phyloP scores from a whole-genome alignment of 2,797 vertebrate species.

The Parambassis ranga region DNA sequence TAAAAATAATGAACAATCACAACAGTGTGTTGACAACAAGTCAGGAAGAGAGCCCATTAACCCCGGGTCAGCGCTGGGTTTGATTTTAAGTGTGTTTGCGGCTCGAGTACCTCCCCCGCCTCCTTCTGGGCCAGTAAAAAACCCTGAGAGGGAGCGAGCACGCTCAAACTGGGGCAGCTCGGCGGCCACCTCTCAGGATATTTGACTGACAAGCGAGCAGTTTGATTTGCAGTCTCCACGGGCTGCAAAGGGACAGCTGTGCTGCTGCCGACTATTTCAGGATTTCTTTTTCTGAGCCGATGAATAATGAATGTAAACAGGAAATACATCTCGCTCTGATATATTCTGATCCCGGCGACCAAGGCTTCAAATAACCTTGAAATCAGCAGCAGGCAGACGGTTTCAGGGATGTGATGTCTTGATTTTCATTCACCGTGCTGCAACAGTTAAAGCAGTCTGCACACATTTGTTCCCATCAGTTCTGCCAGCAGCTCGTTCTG shows the following conservation, averaged over 20 bases:
- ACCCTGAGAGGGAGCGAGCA: too few species aligned
- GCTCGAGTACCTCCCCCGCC: too few species aligned
- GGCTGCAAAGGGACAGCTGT: constrained; percentile 16
- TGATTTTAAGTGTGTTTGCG: too few species aligned
- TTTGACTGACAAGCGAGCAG: constrained; percentile 1
- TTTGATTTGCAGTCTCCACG: not conserved
- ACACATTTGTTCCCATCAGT: not conserved
- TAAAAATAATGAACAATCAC: too few species aligned
- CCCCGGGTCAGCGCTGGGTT: too few species aligned
- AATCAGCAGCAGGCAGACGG: not conserved
- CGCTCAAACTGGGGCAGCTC: constrained; percentile 1
- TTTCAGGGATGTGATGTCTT: not conserved
- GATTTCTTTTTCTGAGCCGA: not conserved
- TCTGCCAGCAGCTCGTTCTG: not conserved
- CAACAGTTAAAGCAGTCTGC: not conserved
- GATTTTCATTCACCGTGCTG: not conserved
- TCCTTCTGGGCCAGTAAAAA: too few species aligned
- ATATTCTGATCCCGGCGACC: not conserved
- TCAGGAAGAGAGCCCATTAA: too few species aligned
- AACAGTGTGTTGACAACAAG: too few species aligned
- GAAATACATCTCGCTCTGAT: not conserved
- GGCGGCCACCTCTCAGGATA: not conserved
- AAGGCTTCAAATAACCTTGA: not conserved
- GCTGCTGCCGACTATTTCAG: constrained; percentile 8
- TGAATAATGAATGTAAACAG: constrained; percentile 12